Base-by-base conservation (phyloP, 2,888 invertebrate genomes). In the Plagiodera versicolora region DNA sequence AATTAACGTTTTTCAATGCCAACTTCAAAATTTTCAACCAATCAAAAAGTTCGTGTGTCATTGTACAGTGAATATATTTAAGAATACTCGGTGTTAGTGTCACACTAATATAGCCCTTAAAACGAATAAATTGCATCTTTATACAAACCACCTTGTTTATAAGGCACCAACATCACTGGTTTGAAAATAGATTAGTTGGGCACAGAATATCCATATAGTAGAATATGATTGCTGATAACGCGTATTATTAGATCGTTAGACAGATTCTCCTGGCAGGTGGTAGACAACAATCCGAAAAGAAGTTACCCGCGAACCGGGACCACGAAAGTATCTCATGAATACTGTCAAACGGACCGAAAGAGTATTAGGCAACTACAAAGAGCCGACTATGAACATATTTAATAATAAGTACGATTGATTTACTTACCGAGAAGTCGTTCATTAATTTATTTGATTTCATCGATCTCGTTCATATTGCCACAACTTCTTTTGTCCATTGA, bases 201-300 rank as follows among this genome's bases (percentile, higher is more conserved):
- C 24, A 24, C 24, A 24, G 24, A 24, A 24, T 24, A 24, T 6
- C 24, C 24, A 24, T 24, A 3, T 24, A 6, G 24, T 3, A 6
- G 35, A 18, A 35, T 51, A 11, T 16, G 9, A 20, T 50, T 19
- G 30, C 50, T 32, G 50, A 50, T 50, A 50, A 35, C 18, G 17
- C 30, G 51, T 35, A 51, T 51, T 35, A 51, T n/a, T 14, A 39
- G 39, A 39, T 14, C 35, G 18, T 28, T 32, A 32, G n/a, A 51
- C 10, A 35, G 51, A 51, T 51, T 19, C 18, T 35, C 32, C 35
- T 18, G 18, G 51, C 35, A 35, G 50, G 51, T 51, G 51, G 51
- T 35, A 51, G 51, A 51, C 32, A 17, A 11, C 32, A 32, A 51
- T 51, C 18, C 11, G 19, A 51, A 51, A 35, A 35, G 51, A 51